Evolutionary conservation across 2,797 vertebrate genomes (phyloP).

Genomic region (Epinephelus malabaricus): DNA sequence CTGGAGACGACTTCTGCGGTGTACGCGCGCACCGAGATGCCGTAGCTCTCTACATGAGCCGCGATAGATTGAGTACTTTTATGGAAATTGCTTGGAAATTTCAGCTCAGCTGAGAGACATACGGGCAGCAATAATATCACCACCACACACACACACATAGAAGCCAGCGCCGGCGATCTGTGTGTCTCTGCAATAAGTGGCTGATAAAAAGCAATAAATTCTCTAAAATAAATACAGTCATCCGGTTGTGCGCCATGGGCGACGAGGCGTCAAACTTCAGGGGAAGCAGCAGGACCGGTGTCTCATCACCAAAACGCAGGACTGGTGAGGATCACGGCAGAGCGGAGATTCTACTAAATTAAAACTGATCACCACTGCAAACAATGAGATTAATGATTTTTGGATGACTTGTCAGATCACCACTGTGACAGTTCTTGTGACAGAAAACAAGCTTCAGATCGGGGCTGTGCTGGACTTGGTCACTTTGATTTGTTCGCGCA

Average conservation of each 20-base stretch:
- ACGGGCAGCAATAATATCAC: conserved; percentile 80
- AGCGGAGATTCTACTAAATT: conserved; percentile 56
- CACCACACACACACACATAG: conserved; percentile 21
- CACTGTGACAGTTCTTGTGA: conserved; percentile 85
- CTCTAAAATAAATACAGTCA: conserved; percentile 74
- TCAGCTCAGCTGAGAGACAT: conserved; percentile 66
- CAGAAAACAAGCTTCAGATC: conserved; percentile 63
- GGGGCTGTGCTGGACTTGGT: conserved; percentile 77
- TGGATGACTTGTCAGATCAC: conserved; percentile 65
- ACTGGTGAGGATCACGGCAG: conserved; percentile 62
- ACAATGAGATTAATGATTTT: conserved; percentile 60
- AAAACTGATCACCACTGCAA: conserved; percentile 45
- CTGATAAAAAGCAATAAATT: conserved; percentile 84
- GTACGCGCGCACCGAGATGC: conserved; percentile 64
- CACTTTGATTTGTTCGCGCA: conserved; percentile 74
- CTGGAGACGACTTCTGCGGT: conserved; percentile 61
- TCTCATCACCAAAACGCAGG: conserved; percentile 68
- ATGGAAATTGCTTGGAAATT: conserved; percentile 75
- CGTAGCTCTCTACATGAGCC: conserved; percentile 59
- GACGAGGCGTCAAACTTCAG: conserved; percentile 85
- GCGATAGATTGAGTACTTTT: conserved; percentile 72
- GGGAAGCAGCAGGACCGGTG: conserved; percentile 76
- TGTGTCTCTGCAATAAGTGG: conserved; percentile 82
- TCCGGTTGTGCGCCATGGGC: conserved; percentile 80
- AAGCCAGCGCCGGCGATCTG: conserved; percentile 69